A percentile compares a stretch with the other conserved stretches of the same genome.
phyloP scores from a whole-genome alignment of 2,888 invertebrate genomes.

The Hipparchia semele region DNA sequence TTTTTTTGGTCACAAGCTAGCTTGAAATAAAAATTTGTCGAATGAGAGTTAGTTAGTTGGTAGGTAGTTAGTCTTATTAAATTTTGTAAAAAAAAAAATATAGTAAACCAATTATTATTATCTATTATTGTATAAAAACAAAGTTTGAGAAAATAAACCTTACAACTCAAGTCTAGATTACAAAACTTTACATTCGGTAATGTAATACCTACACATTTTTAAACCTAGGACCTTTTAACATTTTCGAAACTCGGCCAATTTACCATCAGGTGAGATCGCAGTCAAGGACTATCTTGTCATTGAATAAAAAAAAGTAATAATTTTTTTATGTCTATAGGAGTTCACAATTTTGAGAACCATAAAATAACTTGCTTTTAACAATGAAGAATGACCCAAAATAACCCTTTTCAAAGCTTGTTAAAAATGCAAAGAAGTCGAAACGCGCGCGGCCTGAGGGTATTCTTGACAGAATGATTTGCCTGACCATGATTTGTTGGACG shows the following conservation, averaged over 20 bases:
- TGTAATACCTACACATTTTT: background rate
- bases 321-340: slow-evolving; percentile 7
- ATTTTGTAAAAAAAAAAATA: background rate
- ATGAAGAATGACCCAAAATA: slow-evolving; percentile 45
- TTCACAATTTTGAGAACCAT: slow-evolving; percentile 6
- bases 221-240: slow-evolving; percentile 1
- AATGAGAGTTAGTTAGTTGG: background rate
- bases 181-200: background rate
- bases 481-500: slow-evolving; percentile 47
- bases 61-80: background rate
- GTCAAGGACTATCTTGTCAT: too few species aligned
- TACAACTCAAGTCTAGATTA: background rate
- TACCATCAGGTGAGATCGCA: too few species aligned
- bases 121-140: too few species aligned
- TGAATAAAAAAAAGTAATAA: background rate
- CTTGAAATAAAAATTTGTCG: background rate
- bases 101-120: background rate
- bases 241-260: background rate
- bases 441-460: slow-evolving; percentile 38
- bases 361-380: slow-evolving; percentile 35
- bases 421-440: slow-evolving; percentile 39
- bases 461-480: slow-evolving; percentile 47
- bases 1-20: background rate
- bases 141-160: too few species aligned
- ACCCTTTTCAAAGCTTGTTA: slow-evolving; percentile 40